Base-by-base conservation (phyloP, 2,888 invertebrate genomes). In the Mayetiola destructor region DNA sequence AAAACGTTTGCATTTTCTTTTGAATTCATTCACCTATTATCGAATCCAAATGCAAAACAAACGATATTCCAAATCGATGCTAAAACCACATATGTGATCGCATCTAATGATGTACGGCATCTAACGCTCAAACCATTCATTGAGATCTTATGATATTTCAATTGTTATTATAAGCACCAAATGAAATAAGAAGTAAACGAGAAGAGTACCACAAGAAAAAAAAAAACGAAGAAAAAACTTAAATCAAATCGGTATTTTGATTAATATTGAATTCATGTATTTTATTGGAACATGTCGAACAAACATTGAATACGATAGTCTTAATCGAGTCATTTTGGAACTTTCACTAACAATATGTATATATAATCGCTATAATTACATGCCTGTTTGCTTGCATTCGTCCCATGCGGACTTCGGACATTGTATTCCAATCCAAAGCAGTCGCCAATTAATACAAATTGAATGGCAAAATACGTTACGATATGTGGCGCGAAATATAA, bases 321-420 rank as follows among this genome's bases (percentile, higher is more conserved):
- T 37, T n/a, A 37, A 37, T 4, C 5, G n/a, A 37, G 12, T 16
- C 37, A 37, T 42, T n/a, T 42, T 12, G 42, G 12, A 27, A 48
- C 48, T 48, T 48, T 48, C 48, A 48, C 48, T 48, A 27, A 23
- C 27, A 42, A 42, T 42, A 48, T 48, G 48, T 48, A 27, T 32
- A n/a, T n/a, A 6, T 42, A 42, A 42, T 42, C 21, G 42, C 21
- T 42, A 42, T 23, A 42, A 42, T 42, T 23, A 42, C 23, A 23
- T 42, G 21, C 23, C 4, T 9, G n/a, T 42, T 42, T 42, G 21
- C 23, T 8, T 9, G n/a, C 37, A 37, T 10, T 42, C 2, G 4
- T 23, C 48, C 27, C 27, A 27, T 48, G 48, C 48, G 27, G 27
- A 48, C 27, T 23, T 16, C 48, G 16, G 27, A 23, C 48, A 48